Evolutionary conservation across 2,797 vertebrate genomes (phyloP).

Genomic region (Muraenolepis orangiensis): DNA sequence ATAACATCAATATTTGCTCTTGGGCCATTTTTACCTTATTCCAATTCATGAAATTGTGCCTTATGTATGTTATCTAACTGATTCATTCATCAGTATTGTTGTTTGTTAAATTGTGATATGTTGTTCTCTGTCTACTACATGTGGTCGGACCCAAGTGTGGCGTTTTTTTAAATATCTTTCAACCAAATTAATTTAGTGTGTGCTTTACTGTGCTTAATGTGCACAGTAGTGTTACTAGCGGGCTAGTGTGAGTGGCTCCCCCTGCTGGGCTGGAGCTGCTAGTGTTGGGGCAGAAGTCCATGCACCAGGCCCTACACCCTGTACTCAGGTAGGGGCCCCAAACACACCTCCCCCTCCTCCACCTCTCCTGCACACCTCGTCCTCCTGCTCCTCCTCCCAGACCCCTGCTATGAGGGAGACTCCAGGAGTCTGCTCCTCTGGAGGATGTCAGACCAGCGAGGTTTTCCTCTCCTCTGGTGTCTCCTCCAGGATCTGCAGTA

Average conservation of each 20-base stretch:
- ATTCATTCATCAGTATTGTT: too few relatives aligned
- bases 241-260: slow-evolving; percentile 11
- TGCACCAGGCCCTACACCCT: slow-evolving; percentile 26
- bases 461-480: slow-evolving; percentile 90
- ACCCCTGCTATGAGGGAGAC: slow-evolving; percentile 27
- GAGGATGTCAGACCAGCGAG: slow-evolving; percentile 82
- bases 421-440: slow-evolving; percentile 32
- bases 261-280: slow-evolving; percentile 28
- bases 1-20: background rate
- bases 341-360: slow-evolving; percentile 34
- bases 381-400: background rate
- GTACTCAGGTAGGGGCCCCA: too few relatives aligned
- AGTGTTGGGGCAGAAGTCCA: slow-evolving; percentile 48
- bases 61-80: too few relatives aligned
- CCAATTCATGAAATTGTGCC: too few relatives aligned
- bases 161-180: too few relatives aligned
- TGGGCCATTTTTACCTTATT: background rate
- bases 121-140: too few relatives aligned
- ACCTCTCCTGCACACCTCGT: background rate
- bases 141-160: too few relatives aligned
- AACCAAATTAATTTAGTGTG: background rate
- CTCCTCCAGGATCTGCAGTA: slow-evolving; percentile 95
- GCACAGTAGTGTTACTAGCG: too few relatives aligned
- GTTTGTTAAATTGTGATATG: too few relatives aligned
- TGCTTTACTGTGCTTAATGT: slow-evolving; percentile 31